These are phyloP conservation scores for Petrocephalus sullivani DNA, from an alignment of 2,797 vertebrate species.

Conservation along the genomic window DNA sequence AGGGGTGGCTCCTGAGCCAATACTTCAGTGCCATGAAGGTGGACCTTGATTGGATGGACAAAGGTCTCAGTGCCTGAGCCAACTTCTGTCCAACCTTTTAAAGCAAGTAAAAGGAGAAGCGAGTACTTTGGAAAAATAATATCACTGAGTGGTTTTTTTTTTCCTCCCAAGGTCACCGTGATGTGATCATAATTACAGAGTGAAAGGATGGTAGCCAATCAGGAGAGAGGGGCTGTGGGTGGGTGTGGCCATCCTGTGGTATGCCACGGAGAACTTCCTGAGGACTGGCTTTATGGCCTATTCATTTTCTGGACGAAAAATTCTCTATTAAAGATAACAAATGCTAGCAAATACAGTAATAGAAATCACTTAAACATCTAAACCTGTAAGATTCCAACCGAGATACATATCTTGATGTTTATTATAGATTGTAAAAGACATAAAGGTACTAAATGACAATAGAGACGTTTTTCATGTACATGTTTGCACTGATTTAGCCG, in stretches of 20 bases:
- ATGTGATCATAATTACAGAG: conserved; percentile 1
- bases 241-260: background rate
- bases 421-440: background rate
- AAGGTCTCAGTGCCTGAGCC: background rate
- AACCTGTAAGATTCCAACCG: background rate
- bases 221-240: background rate
- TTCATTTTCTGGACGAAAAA: background rate
- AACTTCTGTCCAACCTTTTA: background rate
- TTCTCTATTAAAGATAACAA: background rate
- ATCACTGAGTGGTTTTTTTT: background rate
- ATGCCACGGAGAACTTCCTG: background rate
- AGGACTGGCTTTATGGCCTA: background rate
- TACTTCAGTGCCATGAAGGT: background rate
- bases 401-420: background rate
- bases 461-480: background rate
- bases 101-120: background rate
- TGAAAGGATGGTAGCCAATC: background rate
- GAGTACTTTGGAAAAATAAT: conserved; percentile 10
- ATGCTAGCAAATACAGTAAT: background rate
- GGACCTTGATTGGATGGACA: conserved; percentile 1
- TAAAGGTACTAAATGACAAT: background rate
- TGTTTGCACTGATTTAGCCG: background rate
- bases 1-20: background rate
- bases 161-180: background rate
- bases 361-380: background rate